Percentiles rank a stretch among this genome's conserved stretches.
Conservation (phyloP, 2,888 invertebrate species). For the Endotricha flammealis region DNA sequence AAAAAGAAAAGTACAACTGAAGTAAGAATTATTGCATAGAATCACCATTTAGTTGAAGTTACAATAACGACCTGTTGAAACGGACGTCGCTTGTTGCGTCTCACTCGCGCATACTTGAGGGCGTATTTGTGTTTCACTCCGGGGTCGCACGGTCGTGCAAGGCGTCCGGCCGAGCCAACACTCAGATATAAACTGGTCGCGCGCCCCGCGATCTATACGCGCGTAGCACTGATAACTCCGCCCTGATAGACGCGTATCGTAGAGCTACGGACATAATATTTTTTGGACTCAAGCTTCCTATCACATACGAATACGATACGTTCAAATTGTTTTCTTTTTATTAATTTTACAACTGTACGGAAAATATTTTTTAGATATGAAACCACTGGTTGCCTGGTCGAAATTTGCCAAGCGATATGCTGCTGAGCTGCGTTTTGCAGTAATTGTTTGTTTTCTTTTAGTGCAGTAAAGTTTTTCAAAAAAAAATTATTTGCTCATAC, state of each 20-base stretch:
- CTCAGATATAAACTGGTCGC: conserved; percentile 61
- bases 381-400: no score
- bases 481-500: no score
- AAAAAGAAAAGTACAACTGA: conserved; percentile 37
- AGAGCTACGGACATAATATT: not conserved
- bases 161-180: conserved; percentile 64
- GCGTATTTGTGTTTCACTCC: conserved; percentile 52
- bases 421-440: no score
- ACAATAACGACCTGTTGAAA: conserved; percentile 77
- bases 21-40: conserved; percentile 61
- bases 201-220: conserved; percentile 67
- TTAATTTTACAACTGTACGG: no score
- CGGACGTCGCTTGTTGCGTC: conserved; percentile 47
- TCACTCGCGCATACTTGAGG: conserved; percentile 41
- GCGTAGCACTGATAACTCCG: conserved; percentile 32
- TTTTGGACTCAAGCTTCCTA: no score
- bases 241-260: conserved; percentile 26
- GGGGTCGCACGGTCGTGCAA: conserved; percentile 31
- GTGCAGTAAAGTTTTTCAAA: no score
- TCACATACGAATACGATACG: no score
- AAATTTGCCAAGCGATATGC: no score
- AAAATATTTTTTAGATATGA: no score
- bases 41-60: conserved; percentile 68
- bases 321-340: no score
- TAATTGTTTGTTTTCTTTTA: no score